phyloP scores from a whole-genome alignment of 2,888 invertebrate species.

The Brenthis ino region DNA sequence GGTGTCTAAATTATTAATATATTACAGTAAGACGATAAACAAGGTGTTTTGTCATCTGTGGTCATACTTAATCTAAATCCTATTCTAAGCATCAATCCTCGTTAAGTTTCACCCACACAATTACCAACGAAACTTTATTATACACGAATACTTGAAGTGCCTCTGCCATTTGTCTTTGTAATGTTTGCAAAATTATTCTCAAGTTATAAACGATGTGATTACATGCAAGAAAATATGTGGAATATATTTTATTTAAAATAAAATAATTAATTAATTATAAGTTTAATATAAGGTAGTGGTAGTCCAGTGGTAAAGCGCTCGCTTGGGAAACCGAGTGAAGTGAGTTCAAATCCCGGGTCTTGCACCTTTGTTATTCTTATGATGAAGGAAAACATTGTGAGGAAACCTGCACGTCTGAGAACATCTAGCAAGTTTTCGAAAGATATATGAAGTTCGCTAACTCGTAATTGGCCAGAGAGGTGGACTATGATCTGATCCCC shows the following conservation, averaged over 20 bases:
- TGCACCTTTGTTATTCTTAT: too few species aligned
- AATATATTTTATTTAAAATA: not conserved
- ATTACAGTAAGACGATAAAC: slow-evolving; percentile 38
- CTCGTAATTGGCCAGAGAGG: too few species aligned
- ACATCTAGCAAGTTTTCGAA: too few species aligned
- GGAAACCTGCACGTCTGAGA: too few species aligned
- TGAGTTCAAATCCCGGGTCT: too few species aligned
- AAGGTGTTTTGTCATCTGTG: slow-evolving; percentile 58
- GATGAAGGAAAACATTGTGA: too few species aligned
- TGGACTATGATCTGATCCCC: too few species aligned
- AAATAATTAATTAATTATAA: not conserved
- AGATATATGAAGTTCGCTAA: too few species aligned
- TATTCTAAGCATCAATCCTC: slow-evolving; percentile 47
- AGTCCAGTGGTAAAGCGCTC: too few species aligned
- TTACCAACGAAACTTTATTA: slow-evolving; percentile 26
- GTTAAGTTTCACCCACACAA: slow-evolving; percentile 46
- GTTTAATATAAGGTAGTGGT: too few species aligned
- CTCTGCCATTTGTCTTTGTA: slow-evolving; percentile 34
- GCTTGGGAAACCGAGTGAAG: too few species aligned
- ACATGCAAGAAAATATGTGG: slow-evolving; percentile 6
- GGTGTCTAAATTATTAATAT: slow-evolving; percentile 40
- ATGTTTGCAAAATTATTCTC: slow-evolving; percentile 36
- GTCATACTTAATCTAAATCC: slow-evolving; percentile 59
- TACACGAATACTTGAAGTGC: slow-evolving; percentile 30
- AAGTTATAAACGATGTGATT: slow-evolving; percentile 21